phyloP scores from a whole-genome alignment of 2,113 vertebrate genomes.

The Tonatia bakeri region DNA sequence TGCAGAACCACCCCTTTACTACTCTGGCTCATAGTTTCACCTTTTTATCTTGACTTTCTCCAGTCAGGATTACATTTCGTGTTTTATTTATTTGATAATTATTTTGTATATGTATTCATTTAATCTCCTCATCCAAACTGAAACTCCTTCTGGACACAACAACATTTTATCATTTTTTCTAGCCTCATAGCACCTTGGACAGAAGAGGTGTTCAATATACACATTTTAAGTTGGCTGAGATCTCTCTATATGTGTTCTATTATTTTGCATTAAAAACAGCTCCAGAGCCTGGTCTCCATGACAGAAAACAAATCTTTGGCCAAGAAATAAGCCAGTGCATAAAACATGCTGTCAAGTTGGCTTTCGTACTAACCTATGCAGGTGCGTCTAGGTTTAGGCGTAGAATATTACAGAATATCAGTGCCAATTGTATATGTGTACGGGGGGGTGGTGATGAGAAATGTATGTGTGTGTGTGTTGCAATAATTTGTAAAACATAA shows the following conservation, averaged over 20 bases:
- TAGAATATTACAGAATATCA: constrained; percentile 41
- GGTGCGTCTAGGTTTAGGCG: constrained; percentile 51
- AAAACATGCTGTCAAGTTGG: constrained; percentile 65
- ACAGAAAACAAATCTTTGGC: constrained; percentile 64
- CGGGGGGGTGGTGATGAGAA: not conserved
- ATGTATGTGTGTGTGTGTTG: not conserved
- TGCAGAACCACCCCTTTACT: not conserved
- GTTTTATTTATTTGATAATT: not conserved
- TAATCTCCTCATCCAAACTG: not conserved
- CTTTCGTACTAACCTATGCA: constrained; percentile 39
- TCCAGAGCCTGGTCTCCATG: constrained; percentile 43
- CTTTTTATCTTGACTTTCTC: constrained; percentile 13
- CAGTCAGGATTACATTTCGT: not conserved
- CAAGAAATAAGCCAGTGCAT: constrained; percentile 60
- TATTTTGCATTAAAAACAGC: constrained; percentile 65
- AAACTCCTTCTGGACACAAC: not conserved
- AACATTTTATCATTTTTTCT: not conserved
- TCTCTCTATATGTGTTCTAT: constrained; percentile 64
- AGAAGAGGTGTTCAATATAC: constrained; percentile 74
- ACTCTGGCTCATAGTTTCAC: not conserved
- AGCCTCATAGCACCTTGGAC: constrained; percentile 36
- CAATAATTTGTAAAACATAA: constrained; percentile 34
- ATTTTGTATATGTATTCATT: not conserved
- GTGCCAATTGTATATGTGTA: constrained; percentile 15
- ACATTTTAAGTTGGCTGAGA: constrained; percentile 48